phyloP scores from a whole-genome alignment of 2,888 invertebrate species.

The Cheilosia vulpina region DNA sequence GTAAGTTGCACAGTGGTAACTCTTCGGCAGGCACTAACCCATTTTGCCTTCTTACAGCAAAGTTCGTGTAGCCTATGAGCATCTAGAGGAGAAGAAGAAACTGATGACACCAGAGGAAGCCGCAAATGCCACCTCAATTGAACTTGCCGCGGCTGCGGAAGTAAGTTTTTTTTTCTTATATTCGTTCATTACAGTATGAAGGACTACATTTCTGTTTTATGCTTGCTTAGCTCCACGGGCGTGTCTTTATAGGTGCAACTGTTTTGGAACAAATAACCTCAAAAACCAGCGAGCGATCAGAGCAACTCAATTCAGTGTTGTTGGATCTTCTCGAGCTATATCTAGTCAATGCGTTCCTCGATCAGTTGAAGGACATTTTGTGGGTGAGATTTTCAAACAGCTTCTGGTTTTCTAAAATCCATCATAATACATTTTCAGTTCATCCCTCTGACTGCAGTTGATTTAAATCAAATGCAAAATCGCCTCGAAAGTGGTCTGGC shows the following conservation, averaged over 20 bases:
- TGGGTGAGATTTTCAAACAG: constrained; percentile 85
- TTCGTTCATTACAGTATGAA: neutral
- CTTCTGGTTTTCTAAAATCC: neutral
- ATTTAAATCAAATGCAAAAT: constrained; percentile 84
- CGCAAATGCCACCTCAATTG: constrained; percentile 93
- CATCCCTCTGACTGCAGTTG: constrained; percentile 73
- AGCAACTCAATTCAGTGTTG: constrained; percentile 86
- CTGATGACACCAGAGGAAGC: constrained; percentile 89
- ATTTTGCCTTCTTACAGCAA: constrained; percentile 85
- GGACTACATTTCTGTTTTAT: neutral
- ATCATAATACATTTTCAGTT: constrained; percentile 71
- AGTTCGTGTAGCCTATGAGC: constrained; percentile 87
- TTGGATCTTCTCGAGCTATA: constrained; percentile 88
- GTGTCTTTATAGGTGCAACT: constrained; percentile 89
- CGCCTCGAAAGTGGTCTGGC: constrained; percentile 89
- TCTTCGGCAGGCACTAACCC: neutral
- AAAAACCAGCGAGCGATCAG: constrained; percentile 86
- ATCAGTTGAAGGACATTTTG: constrained; percentile 89
- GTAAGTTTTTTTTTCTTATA: constrained; percentile 81
- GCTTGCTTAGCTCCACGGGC: constrained; percentile 86
- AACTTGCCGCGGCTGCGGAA: constrained; percentile 92
- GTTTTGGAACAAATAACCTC: constrained; percentile 85
- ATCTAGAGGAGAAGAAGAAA: constrained; percentile 89
- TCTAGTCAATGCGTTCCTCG: constrained; percentile 88
- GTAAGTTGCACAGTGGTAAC: constrained; percentile 77